Conservation (phyloP, 1,140 invertebrate species). For the Drosophila elegans region DNA sequence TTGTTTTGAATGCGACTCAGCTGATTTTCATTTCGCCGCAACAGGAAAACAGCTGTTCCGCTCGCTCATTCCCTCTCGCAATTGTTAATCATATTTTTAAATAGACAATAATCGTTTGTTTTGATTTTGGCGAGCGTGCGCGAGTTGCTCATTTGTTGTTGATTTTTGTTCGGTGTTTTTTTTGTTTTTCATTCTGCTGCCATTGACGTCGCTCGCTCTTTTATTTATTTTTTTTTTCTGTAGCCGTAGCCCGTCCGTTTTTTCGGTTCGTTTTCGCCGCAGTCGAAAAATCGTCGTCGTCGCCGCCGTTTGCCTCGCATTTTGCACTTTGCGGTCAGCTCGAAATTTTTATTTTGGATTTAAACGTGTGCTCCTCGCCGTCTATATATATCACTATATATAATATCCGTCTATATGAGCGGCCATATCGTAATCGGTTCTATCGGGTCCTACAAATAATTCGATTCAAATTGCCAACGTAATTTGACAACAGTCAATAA, state of each 20-base stretch:
- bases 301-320: slow-evolving; percentile 66
- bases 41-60: slow-evolving; percentile 64
- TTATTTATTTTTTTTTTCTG: slow-evolving; percentile 8
- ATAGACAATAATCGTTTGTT: slow-evolving; percentile 83
- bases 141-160: slow-evolving; percentile 62
- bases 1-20: slow-evolving; percentile 41
- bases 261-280: slow-evolving; percentile 74
- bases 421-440: slow-evolving; percentile 38
- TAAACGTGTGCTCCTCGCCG: slow-evolving; percentile 30
- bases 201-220: slow-evolving; percentile 41
- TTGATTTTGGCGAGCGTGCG: slow-evolving; percentile 77
- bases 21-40: slow-evolving; percentile 72
- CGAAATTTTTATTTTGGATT: slow-evolving; percentile 60
- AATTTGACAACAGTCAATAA: slow-evolving; percentile 27
- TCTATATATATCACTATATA: slow-evolving; percentile 48
- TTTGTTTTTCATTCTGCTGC: slow-evolving; percentile 55
- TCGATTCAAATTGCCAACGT: slow-evolving; percentile 35
- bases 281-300: slow-evolving; percentile 77
- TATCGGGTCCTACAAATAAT: slow-evolving; percentile 36
- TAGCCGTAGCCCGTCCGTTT: slow-evolving; percentile 53
- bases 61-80: slow-evolving; percentile 14
- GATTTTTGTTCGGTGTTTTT: slow-evolving; percentile 28
- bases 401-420: slow-evolving; percentile 40
- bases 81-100: slow-evolving; percentile 83
- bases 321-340: slow-evolving; percentile 60